Base-by-base conservation (phyloP, 2,888 invertebrate genomes). In the Sphaeridia pumilis region DNA sequence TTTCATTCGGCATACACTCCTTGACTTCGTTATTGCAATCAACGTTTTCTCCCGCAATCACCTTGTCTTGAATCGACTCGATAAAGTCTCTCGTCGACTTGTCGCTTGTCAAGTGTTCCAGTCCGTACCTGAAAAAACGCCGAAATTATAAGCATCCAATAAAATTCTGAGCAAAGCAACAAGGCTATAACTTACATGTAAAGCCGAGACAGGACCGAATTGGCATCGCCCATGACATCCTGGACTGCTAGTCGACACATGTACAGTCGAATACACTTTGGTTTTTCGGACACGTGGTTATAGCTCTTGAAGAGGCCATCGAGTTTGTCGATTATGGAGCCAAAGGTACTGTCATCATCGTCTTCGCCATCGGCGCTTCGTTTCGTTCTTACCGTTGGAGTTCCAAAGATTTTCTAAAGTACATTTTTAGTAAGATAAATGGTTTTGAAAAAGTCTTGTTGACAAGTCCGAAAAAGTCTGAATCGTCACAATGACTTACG, bases 351-450 rank as follows among this genome's bases (percentile, higher is more conserved):
- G 17, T 52, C 59, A 10, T 58, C 58, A 14, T 53, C 58, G 3
- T 56, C 53, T 28, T 45, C 52, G 22, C 54, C 55, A 17, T 44
- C 26, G 3, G 49, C 56, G 24, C 52, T 57, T n/a, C 63, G 42
- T 20, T 58, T 57, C 4, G 55, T 52, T 17, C 65, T 57, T 34
- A 60, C 55, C 2, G 63, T 63, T 12, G 65, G 65, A 31, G 65
- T 65, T 44, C 65, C 65, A 52, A 65, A 63, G 48, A 63, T 61
- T 59, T 61, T 65, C 65, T 65, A 28, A 51, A 45, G 17, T 3
- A 35, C 20, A 22, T 17, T 25, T 12, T 20, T 20, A 35, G 17
- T 21, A 35, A 20, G 12, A 17, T 20, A 38, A 38, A 38, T 38
- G 38, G 14, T 31, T 14, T 31, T 7, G 7, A 14, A 31, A 31